Base-by-base conservation (phyloP, 1,140 invertebrate species). In the Parasteatoda tepidariorum region DNA sequence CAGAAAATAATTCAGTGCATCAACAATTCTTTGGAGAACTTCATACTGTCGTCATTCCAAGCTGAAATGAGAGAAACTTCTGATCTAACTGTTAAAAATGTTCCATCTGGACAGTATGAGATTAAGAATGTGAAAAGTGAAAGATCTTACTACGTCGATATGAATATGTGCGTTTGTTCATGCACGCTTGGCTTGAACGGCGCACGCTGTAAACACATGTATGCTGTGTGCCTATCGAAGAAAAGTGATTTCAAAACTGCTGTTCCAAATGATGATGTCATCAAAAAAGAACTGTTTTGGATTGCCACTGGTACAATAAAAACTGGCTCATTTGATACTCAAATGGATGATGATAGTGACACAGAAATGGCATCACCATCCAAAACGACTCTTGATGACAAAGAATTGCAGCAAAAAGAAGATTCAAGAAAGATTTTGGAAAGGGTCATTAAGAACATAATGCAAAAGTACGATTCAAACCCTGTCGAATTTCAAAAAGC, bases 261-360 rank as follows among this genome's bases (percentile, higher is more conserved):
- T 7, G 81, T 83, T 0, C 81, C 81, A 24, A 73, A 73, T 74
- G 81, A 83, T 55, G 81, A 83, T 26, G 61, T 83, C n/a, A 83
- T 83, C n/a, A 83, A 83, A 15, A 83, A 83, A 34, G 81, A 83
- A 26, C 33, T 83, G n/a, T 74, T 73, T 13, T 83, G 81, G 81
- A 83, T 83, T 83, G 81, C 81, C 22, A 83, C 81, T 30, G 70
- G 70, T 11, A 71, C 15, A 28, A 68, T 71, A 55, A 82, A 82
- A 41, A 70, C 78, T 11, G 78, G 66, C n/a, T 26, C 66, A 2
- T 82, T 71, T 62, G 78, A 82, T 33, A 30, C 67, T 31, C 48
- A 81, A 22, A 82, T 82, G 55, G 78, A 82, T 13, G 55, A 31
- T 6, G 66, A 70, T 13, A 67, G 71, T 9, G 78, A 82, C 22